phyloP scores from a whole-genome alignment of 2,888 invertebrate species.

The Poecilus cupreus region DNA sequence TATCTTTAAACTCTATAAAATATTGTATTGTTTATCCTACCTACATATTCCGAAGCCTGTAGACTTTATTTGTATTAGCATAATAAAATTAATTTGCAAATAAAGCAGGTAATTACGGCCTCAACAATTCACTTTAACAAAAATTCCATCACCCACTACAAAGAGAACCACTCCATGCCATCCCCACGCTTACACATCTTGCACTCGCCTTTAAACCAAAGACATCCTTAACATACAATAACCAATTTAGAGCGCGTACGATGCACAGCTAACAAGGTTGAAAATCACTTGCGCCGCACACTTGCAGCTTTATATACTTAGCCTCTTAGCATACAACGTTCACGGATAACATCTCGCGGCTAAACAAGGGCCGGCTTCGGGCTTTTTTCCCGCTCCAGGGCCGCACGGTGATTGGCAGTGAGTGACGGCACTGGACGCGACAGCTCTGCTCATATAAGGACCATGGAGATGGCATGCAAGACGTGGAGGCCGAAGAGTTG shows the following conservation, averaged over 20 bases:
- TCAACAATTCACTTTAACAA: neutral
- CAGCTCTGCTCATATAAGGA: conserved; percentile 69
- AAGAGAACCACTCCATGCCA: neutral
- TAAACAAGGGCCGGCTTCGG: neutral
- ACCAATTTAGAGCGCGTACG: conserved; percentile 26
- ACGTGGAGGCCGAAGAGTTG: neutral
- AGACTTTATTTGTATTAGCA: neutral
- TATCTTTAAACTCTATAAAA: too few relatives aligned
- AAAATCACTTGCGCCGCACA: conserved; percentile 11
- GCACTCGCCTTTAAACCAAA: neutral
- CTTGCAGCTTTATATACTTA: neutral
- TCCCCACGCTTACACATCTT: too few relatives aligned
- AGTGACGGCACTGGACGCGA: conserved; percentile 70
- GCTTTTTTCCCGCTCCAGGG: neutral
- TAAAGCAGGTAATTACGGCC: neutral
- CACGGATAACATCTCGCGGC: conserved; percentile 23
- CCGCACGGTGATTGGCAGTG: conserved; percentile 68
- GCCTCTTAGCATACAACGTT: conserved; percentile 7
- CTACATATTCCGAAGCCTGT: neutral
- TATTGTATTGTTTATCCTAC: neutral
- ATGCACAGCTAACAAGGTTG: conserved; percentile 33
- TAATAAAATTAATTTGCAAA: neutral
- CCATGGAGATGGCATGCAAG: conserved; percentile 60
- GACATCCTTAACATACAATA: conserved; percentile 45
- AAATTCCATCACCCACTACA: neutral